Conservation (phyloP, 2,797 vertebrate genomes). For the Okamejei kenojei region DNA sequence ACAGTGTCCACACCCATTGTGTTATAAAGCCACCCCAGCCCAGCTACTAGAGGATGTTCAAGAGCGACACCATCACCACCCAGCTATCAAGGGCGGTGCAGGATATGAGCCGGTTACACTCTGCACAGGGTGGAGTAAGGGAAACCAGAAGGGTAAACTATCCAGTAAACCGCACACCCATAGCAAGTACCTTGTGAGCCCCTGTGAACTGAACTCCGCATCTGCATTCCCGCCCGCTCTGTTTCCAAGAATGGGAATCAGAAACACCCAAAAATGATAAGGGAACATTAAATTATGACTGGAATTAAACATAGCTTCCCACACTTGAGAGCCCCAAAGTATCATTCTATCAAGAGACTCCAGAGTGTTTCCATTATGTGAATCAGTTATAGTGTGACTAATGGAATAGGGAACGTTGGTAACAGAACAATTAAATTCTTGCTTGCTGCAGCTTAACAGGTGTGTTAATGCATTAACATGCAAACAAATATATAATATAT, state of each 20-base stretch:
- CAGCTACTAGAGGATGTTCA: conserved; percentile 14
- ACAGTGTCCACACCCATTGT: neutral
- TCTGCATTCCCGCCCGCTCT: neutral
- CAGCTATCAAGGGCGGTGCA: conserved; percentile 25
- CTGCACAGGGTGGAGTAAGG: neutral
- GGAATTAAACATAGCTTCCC: neutral
- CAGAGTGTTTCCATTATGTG: no score
- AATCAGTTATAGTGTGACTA: no score
- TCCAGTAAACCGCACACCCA: neutral
- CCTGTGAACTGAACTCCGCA: neutral
- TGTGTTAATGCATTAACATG: no score
- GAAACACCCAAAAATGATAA: neutral
- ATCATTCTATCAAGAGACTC: neutral
- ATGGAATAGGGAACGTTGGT: no score
- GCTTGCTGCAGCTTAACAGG: no score
- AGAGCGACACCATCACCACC: neutral
- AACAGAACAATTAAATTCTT: no score
- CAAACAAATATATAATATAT: no score
- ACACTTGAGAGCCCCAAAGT: neutral
- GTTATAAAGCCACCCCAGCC: neutral
- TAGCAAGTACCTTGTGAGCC: neutral
- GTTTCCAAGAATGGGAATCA: neutral
- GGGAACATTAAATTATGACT: neutral
- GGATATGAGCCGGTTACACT: neutral
- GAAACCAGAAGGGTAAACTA: neutral